Evolutionary conservation across 2,888 invertebrate species (phyloP), one percentile per base, ranked within the genome.

Genomic region (Ceriagrion tenellum): DNA sequence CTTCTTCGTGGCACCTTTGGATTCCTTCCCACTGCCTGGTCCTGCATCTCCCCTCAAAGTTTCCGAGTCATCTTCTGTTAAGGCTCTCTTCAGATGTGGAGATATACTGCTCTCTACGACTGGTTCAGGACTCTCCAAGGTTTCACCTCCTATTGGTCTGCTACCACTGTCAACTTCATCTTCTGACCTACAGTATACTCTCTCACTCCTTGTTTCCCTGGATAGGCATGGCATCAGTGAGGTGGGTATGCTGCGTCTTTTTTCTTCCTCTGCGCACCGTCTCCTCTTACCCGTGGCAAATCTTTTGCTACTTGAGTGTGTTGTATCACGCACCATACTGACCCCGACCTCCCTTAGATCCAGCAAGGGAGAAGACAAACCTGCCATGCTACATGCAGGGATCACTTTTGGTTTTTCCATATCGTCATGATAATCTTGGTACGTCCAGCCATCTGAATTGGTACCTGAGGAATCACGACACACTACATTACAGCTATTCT

Each of bases 381-480:
- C 93, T 35, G 93, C 47, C 35, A 16, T 69, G 12, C 69, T 69
- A 26, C 26, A n/a, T n/a, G 63, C n/a, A 16, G 93, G 47, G 26
- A 69, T 69, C 13, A 47, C 47, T 18, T 81, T 81, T 81, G 35
- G 18, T 81, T 81, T 35, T 10, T n/a, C 23, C 56, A 47, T 69
- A 93, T 69, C 26, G 2, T 47, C 69, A 47, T 69, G 93, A 74
- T 93, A 93, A 93, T 95, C 95, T 56, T 56, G 35, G 63, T 90
- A 88, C 1, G 59, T 95, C 63, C 89, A 95, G 12, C 90, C 95
- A 47, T 95, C 95, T 23, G 95, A 95, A 88, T 95, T 88, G 12
- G 88, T 88, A 30, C 95, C 69, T 55, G 88, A 95, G 26, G 89
- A 89, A 26, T 95, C 69, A 81, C 63, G n/a, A 69, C 40, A 88